These are phyloP conservation scores for Ceryle rudis DNA, from an alignment of 2,797 vertebrate genomes.

Conservation along the genomic window DNA sequence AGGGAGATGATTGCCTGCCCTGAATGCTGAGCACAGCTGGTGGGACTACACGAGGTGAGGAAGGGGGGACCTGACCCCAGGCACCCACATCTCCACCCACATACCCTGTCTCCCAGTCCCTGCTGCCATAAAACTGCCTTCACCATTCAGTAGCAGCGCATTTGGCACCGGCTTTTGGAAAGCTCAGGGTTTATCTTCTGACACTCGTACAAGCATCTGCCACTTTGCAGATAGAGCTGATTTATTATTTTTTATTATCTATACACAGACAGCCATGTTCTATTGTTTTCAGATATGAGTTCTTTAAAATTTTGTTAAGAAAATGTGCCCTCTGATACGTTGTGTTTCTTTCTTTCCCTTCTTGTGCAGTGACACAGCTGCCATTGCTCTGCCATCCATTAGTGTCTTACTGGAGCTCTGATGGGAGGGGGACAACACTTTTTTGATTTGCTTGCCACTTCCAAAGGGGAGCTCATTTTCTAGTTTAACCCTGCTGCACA, in stretches of 20 bases:
- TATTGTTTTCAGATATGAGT: background rate
- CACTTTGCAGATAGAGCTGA: background rate
- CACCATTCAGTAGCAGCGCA: background rate
- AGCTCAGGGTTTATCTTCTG: background rate
- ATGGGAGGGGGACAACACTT: background rate
- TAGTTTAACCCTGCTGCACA: background rate
- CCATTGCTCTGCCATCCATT: background rate
- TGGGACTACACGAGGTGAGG: accelerated
- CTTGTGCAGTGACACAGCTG: background rate
- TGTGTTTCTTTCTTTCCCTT: background rate
- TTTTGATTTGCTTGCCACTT: background rate
- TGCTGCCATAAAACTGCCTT: background rate
- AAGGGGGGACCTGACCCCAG: background rate
- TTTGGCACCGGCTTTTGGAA: background rate
- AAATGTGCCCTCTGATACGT: background rate
- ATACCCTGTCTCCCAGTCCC: no score
- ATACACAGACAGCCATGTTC: background rate
- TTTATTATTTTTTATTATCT: background rate
- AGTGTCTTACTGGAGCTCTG: background rate
- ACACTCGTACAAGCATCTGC: background rate
- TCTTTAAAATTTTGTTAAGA: background rate
- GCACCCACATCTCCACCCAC: background rate
- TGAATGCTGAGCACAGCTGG: background rate
- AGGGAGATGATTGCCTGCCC: background rate
- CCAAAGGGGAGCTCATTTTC: background rate